Conservation (phyloP, 2,797 vertebrate genomes). For the Crax fasciolata region DNA sequence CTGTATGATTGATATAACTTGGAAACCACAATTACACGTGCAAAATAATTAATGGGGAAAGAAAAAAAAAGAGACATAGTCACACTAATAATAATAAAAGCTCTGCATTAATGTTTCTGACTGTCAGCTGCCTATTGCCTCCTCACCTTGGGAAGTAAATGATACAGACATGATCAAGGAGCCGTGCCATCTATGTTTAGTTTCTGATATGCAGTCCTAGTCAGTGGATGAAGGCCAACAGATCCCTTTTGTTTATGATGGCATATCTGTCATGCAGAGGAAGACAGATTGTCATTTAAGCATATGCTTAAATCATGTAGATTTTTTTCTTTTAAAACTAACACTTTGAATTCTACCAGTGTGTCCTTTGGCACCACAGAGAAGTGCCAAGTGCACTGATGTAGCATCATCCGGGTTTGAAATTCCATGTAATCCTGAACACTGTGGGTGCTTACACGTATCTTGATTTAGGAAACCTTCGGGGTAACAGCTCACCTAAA, state of each 20-base stretch:
- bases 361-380: background rate
- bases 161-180: background rate
- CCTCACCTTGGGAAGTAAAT: background rate
- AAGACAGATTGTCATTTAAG: background rate
- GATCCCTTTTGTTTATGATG: background rate
- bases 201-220: background rate
- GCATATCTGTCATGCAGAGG: background rate
- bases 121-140: background rate
- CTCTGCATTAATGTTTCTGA: background rate
- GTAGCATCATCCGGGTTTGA: background rate
- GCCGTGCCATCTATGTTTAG: rapidly evolving
- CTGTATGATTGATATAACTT: background rate
- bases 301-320: background rate
- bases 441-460: background rate
- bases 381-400: background rate
- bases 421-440: background rate
- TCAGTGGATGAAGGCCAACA: background rate
- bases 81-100: rapidly evolving
- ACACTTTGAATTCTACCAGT: rapidly evolving
- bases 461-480: background rate
- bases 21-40: background rate
- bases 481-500: background rate
- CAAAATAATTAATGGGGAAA: background rate
- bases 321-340: background rate
- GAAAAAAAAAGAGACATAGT: background rate